These are phyloP conservation scores for Bucorvus abyssinicus DNA, from an alignment of 2,797 vertebrate species.

Conservation along the genomic window DNA sequence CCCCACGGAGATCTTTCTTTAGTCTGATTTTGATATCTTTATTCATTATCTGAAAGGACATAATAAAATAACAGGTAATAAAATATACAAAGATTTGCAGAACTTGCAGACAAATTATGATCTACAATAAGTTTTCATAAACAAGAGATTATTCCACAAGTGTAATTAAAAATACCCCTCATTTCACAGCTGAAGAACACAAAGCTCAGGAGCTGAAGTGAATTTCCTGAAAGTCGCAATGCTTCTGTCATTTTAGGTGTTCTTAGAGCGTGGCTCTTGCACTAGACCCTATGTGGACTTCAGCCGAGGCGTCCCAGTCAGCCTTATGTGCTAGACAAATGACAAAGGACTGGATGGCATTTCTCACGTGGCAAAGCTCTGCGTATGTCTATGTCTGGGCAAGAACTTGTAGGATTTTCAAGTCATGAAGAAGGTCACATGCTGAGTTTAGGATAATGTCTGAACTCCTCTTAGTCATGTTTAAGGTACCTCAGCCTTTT, in stretches of 20 bases:
- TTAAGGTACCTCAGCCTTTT: not conserved
- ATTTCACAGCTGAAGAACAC: not conserved
- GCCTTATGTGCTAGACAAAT: not conserved
- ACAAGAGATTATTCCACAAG: not conserved
- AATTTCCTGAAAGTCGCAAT: not conserved
- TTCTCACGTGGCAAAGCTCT: not conserved
- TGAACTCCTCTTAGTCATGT: not conserved
- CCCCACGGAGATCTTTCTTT: not conserved
- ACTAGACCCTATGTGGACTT: not conserved
- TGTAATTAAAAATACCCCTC: not conserved
- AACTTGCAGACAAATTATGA: not conserved
- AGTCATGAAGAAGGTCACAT: not conserved
- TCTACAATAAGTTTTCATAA: not conserved
- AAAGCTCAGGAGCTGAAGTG: not conserved
- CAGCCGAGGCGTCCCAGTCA: not conserved
- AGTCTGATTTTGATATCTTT: not conserved
- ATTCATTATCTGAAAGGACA: not conserved
- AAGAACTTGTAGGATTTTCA: not conserved
- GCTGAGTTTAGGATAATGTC: not conserved
- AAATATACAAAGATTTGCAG: not conserved
- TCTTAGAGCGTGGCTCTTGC: not conserved
- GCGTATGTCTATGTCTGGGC: not conserved
- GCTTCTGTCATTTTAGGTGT: not conserved
- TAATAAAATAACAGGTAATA: not conserved
- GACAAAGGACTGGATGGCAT: not conserved